Base-by-base conservation (phyloP, 1,140 invertebrate genomes). In the Lasioglossum baleicum region DNA sequence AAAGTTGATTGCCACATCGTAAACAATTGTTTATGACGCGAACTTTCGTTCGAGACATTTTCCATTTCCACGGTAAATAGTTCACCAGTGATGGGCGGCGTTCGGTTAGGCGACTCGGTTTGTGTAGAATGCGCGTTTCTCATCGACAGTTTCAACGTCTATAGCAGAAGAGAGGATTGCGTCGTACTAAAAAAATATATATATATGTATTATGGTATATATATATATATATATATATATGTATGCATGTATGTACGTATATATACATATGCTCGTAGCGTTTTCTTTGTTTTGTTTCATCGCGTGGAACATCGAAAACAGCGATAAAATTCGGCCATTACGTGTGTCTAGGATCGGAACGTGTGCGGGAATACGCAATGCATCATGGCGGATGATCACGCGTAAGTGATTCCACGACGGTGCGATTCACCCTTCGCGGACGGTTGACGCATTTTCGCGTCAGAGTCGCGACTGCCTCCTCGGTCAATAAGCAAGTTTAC, bases 121-220 rank as follows among this genome's bases (percentile, higher is more conserved):
- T 11, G 44, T 13, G 13, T 20, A 15, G 51, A 53, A 53, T 53
- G 51, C 51, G 51, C 51, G 51, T 53, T 22, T 40, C 51, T 35
- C 40, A 65, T 77, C 53, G 48, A 71, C 26, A 44, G 48, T n/a
- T 58, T 58, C 61, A 63, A 42, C 48, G 42, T 68, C 60, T 73
- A 67, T 48, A 79, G 70, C 76, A 73, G 60, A 78, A 71, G 68
- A 79, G 76, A 79, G 61, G 56, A 64, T 64, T 73, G 76, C 70
- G 61, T 79, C 61, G 76, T 78, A 79, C 76, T 79, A 79, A 79
- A 79, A 79, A 79, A 79, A 79, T 73, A 79, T 79, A 73, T 72
- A 26, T 78, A 35, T 35, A 35, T 48, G 13, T 48, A 48, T 48
- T 48, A 48, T 48, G 13, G 44, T 48, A 48, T 48, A 48, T 48